Evolutionary conservation across 2,113 vertebrate species (phyloP), one percentile per base, ranked within the genome.

Genomic region (Stomatorhinus ivindoensis): DNA sequence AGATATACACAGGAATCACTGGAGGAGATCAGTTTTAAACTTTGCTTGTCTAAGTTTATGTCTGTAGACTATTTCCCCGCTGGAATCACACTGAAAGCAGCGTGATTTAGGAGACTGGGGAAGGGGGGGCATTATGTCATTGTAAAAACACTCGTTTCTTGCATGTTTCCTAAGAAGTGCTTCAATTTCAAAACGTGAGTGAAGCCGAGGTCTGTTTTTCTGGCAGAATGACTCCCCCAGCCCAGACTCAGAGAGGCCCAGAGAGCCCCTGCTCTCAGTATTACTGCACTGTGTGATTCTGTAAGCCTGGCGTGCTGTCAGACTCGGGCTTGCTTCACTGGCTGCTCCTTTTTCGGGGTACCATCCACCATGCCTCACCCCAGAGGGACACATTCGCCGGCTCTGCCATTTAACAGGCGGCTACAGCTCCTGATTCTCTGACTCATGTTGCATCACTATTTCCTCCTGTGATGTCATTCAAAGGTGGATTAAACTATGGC

Each of bases 151-250:
- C 53, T 55, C 5, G 53, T 53, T 65, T 42, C 65, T 53, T 53
- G 58, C 80, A 35, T 50, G 31, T 51, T 48, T 80, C 85, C 61
- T 76, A 42, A 87, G 85, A 87, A 76, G 51, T 27, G 65, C 46
- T 19, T 90, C 4, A 11, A 89, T 50, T 89, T 89, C 24, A 86
- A 89, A 73, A 86, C n/a, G 69, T 15, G 42, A 50, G 17, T 39
- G 24, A 61, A 73, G 82, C 80, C 53, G 35, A 89, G 42, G 39
- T 86, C 55, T 3, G 55, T 8, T 6, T 51, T 69, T 51, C 21
- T 65, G 83, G 55, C 82, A 47, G 53, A 65, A 47, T 27, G 44
- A 35, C n/a, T 0, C 88, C 35, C 46, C 46, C 65, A 13, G 21
- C 55, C 42, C 5, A 55, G 53, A 46, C 44, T 3, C 42, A 44